phyloP scores from a whole-genome alignment of 2,888 invertebrate genomes.

The Lydus trimaculatus region DNA sequence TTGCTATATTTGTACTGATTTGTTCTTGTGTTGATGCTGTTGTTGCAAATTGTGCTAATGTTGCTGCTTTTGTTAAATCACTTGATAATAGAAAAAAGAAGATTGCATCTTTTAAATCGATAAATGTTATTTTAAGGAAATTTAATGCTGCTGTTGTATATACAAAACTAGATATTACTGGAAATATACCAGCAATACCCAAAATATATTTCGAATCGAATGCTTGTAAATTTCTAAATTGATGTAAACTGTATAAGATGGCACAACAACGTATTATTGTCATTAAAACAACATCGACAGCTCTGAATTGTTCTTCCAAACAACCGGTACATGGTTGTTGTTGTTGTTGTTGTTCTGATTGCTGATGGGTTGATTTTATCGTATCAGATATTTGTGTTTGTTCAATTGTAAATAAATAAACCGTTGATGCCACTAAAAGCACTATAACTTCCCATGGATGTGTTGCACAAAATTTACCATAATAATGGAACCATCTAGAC shows the following conservation, averaged over 20 bases:
- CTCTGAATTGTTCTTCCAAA: slow-evolving; percentile 71
- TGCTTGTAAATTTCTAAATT: slow-evolving; percentile 86
- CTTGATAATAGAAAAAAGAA: slow-evolving; percentile 91
- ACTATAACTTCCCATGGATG: slow-evolving; percentile 96
- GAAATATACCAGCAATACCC: slow-evolving; percentile 88
- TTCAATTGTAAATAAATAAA: slow-evolving; percentile 80
- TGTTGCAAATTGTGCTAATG: slow-evolving; percentile 82
- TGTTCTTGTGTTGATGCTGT: slow-evolving; percentile 83
- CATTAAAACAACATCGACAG: slow-evolving; percentile 88
- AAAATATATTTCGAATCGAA: slow-evolving; percentile 86
- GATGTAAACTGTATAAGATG: slow-evolving; percentile 90
- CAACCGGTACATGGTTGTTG: slow-evolving; percentile 42
- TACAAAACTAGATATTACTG: slow-evolving; percentile 90
- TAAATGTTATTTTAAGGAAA: slow-evolving; percentile 82
- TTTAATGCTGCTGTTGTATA: slow-evolving; percentile 92
- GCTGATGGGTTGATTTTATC: slow-evolving; percentile 48
- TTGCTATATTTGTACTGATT: slow-evolving; percentile 85
- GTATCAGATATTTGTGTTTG: slow-evolving; percentile 35
- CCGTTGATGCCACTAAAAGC: slow-evolving; percentile 78
- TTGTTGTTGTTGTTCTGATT: slow-evolving; percentile 42
- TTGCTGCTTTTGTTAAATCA: slow-evolving; percentile 89
- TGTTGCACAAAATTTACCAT: slow-evolving; percentile 88
- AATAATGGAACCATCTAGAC: slow-evolving; percentile 74
- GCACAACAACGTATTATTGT: slow-evolving; percentile 89
- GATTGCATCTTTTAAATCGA: slow-evolving; percentile 89